Evolutionary conservation across 2,797 vertebrate species (phyloP), one percentile per base, ranked within the genome.

Genomic region (Mus spretus): DNA sequence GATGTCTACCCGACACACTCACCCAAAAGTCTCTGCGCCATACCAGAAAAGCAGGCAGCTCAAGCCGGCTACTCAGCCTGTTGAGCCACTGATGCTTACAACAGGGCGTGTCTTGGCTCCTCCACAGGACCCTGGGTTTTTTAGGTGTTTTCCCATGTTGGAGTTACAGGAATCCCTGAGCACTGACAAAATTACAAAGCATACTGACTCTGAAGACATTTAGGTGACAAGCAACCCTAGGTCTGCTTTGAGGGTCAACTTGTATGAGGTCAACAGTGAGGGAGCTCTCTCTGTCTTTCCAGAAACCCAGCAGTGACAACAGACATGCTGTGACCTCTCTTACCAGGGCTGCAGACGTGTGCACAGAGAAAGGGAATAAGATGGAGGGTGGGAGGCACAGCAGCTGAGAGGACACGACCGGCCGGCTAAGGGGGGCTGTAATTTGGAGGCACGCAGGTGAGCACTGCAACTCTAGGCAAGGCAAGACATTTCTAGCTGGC

Each of bases 51-150:
- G 77, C 28, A 75, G 93, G 67, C 47, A 85, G 61, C 84, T 31
- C 57, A 94, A 79, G 72, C 78, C 26, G 61, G 63, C 82, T 85
- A 72, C 87, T 89, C 6, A 15, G 70, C 83, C 87, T 50, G 24
- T 6, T 47, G 61, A 87, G 81, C 53, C 59, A 47, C 10, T 22
- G 28, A 31, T 82, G 94, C 34, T 79, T 55, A 31, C 40, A 50
- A 40, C n/a, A n/a, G 55, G 86, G 92, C 28, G 57, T 47, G 90
- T 88, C 65, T 44, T 78, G 80, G 79, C 93, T 96, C 92, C 26
- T 92, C 70, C 6, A 9, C 50, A 70, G 26, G 40, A 28, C 20
- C 15, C 74, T 31, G 90, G 84, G 84, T 40, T 44, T 75, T 92
- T 77, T n/a, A n/a, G 79, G 89, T 85, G 22, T 77, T 89, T 74